A percentile compares a stretch with the other conserved stretches of the same genome.
Conservation (phyloP, 1,140 invertebrate genomes). For the Mamestra configurata region DNA sequence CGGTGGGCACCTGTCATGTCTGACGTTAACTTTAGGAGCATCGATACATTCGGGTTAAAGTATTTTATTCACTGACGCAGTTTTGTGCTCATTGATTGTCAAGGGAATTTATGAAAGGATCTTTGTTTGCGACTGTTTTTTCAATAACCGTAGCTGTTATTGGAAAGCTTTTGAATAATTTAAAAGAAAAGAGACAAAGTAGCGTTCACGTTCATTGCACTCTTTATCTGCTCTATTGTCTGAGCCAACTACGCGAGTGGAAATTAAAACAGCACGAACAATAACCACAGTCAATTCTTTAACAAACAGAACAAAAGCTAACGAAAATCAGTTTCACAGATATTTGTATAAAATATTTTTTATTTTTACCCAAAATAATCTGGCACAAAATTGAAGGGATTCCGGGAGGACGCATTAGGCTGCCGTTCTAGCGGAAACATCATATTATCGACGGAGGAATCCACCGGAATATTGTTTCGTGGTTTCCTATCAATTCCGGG, state of each 20-base stretch:
- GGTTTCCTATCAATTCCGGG: slow-evolving; percentile 66
- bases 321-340: slow-evolving; percentile 42
- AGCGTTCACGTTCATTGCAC: neutral
- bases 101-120: neutral
- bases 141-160: neutral
- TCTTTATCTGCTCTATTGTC: neutral
- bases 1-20: slow-evolving; percentile 29
- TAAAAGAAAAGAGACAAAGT: neutral
- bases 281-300: neutral
- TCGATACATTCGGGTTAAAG: neutral
- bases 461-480: slow-evolving; percentile 70
- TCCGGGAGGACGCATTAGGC: slow-evolving; percentile 67
- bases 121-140: slow-evolving; percentile 4
- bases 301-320: slow-evolving; percentile 36
- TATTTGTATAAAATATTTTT: slow-evolving; percentile 54
- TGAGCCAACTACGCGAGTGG: neutral
- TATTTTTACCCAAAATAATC: slow-evolving; percentile 67
- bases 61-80: slow-evolving; percentile 21
- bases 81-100: slow-evolving; percentile 5
- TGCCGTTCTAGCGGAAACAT: slow-evolving; percentile 67
- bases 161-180: neutral
- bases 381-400: slow-evolving; percentile 65
- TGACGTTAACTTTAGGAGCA: slow-evolving; percentile 14
- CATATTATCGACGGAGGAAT: slow-evolving; percentile 68
- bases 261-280: neutral